A percentile compares a stretch with the other conserved stretches of the same genome.
phyloP scores from a whole-genome alignment of 2,888 invertebrate genomes.

The Melipona bicolor region DNA sequence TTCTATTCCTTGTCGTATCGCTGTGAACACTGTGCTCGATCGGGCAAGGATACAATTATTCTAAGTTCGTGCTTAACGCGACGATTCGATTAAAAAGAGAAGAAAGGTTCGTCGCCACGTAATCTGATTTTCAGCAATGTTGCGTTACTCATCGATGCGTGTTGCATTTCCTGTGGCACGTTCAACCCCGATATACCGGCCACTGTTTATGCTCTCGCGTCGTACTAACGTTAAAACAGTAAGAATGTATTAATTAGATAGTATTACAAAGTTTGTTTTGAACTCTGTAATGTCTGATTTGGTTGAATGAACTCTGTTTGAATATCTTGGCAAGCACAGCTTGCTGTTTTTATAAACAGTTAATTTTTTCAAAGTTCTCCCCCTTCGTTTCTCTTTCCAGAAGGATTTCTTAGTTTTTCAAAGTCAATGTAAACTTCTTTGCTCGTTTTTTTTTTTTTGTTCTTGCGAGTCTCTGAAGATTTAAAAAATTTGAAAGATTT shows the following conservation, averaged over 20 bases:
- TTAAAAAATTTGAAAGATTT: not conserved
- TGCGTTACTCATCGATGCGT: conserved; percentile 14
- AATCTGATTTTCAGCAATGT: conserved; percentile 36
- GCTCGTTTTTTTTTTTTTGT: too few species aligned
- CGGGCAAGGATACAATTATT: conserved; percentile 16
- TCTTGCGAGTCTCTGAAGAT: too few species aligned
- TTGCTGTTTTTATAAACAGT: not conserved
- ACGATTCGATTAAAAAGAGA: conserved; percentile 22
- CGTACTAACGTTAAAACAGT: conserved; percentile 5
- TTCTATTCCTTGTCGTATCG: conserved; percentile 27
- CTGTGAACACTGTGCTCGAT: conserved; percentile 24
- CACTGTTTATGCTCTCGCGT: not conserved
- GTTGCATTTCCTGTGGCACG: conserved; percentile 31
- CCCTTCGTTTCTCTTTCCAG: not conserved
- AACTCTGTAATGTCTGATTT: not conserved
- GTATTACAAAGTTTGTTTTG: conserved; percentile 20
- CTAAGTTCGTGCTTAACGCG: conserved; percentile 17
- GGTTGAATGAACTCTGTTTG: not conserved
- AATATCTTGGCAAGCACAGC: not conserved
- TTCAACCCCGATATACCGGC: not conserved
- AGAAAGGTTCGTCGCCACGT: conserved; percentile 24
- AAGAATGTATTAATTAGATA: conserved; percentile 13
- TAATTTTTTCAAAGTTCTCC: not conserved
- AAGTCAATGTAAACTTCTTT: too few species aligned
- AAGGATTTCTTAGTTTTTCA: too few species aligned